A percentile compares a stretch with the other conserved stretches of the same genome.
These are phyloP conservation scores for Hyles lineata DNA, from an alignment of 2,888 invertebrate species.

Conservation along the genomic window DNA sequence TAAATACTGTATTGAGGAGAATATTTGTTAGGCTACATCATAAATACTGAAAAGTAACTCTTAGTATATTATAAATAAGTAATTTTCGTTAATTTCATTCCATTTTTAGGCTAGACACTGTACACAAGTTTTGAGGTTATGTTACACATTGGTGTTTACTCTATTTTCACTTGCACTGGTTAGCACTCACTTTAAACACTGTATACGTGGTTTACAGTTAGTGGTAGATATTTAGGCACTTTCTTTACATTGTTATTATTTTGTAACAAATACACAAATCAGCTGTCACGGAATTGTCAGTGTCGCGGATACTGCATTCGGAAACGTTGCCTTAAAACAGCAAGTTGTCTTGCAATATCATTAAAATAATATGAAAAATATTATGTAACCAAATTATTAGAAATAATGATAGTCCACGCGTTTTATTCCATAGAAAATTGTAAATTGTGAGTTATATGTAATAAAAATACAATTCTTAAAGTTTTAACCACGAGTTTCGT, in stretches of 20 bases:
- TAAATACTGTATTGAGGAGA: too few relatives aligned
- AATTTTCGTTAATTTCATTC: not conserved
- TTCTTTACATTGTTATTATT: slow-evolving; percentile 3
- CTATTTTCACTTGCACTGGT: not conserved
- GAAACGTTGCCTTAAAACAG: not conserved
- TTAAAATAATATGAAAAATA: too few relatives aligned
- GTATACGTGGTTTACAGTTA: not conserved
- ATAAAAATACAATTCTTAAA: too few relatives aligned
- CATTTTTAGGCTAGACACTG: not conserved
- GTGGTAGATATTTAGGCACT: too few relatives aligned
- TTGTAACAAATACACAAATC: slow-evolving; percentile 13
- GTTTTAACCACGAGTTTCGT: too few relatives aligned
- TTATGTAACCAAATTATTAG: too few relatives aligned
- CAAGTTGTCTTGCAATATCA: not conserved
- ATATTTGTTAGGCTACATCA: not conserved
- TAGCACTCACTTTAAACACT: not conserved
- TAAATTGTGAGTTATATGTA: too few relatives aligned
- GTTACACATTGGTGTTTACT: not conserved
- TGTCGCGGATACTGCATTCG: not conserved
- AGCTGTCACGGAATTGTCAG: slow-evolving; percentile 25
- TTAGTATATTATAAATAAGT: not conserved
- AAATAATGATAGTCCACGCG: too few relatives aligned
- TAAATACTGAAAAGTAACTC: not conserved
- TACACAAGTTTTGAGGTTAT: slow-evolving; percentile 25
- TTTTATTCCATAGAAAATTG: too few relatives aligned